Base-by-base conservation (phyloP, 1,140 invertebrate species). In the Tetramorium parvispinum region DNA sequence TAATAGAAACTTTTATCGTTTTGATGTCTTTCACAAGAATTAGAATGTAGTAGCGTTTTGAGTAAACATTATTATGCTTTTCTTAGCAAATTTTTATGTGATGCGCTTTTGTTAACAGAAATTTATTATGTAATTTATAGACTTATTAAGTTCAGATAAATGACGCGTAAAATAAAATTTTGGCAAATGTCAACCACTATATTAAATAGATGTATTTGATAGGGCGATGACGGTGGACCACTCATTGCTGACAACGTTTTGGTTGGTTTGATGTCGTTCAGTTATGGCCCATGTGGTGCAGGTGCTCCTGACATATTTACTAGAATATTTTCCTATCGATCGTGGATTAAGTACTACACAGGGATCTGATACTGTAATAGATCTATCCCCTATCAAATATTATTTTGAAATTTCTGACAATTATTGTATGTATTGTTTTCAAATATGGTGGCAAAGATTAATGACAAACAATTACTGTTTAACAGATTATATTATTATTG, bases 201-300 rank as follows among this genome's bases (percentile, higher is more conserved):
- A 37, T 51, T 86, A 59, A 55, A 88, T 89, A 61, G 79, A 37
- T 75, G 87, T 53, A 63, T 89, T 86, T 81, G 0, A 13, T 49
- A 95, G 96, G 96, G 96, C 51, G 96, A 97, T 92, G 96, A 95
- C 3, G 96, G 96, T 61, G 96, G 96, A 73, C 96, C 96, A 46
- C 77, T 97, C 57, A 94, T 95, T 24, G 87, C 85, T 7, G 91
- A 94, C 70, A 92, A 93, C 7, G 88, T 95, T 81, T 93, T 97
- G 40, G 95, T 96, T 82, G 97, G 97, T 66, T 93, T 97, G 24
- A 96, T 97, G 3, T 97, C 96, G 3, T 97, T 96, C 4, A 40
- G 53, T 75, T 40, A 40, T 40, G n/a, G 6, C 3, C 0, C 94
- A 96, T 46, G 57, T 96, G 96, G 3, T 97, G 96, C 92, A 96